Percentiles rank a stretch among this genome's conserved stretches.
These are phyloP conservation scores for Cataglyphis livida DNA, from an alignment of 2,888 invertebrate genomes.

Conservation along the genomic window DNA sequence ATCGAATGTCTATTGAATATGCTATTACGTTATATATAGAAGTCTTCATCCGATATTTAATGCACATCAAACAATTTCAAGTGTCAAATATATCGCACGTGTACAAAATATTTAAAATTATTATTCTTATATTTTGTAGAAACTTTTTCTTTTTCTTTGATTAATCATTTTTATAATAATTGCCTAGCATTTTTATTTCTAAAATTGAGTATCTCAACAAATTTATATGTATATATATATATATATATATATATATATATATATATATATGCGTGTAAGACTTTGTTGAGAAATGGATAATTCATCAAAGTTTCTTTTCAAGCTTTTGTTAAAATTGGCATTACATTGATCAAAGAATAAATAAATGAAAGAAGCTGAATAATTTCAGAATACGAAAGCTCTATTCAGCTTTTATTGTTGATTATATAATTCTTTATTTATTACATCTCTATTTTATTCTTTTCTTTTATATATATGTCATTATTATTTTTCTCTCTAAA, in stretches of 20 bases:
- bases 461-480: background rate
- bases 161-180: background rate
- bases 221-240: background rate
- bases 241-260: background rate
- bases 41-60: background rate
- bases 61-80: background rate
- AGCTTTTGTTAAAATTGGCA: slow-evolving; percentile 27
- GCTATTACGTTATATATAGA: no score
- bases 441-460: slow-evolving; percentile 3
- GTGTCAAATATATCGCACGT: background rate
- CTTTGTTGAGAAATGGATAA: slow-evolving; percentile 2
- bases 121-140: background rate
- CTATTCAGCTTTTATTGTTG: slow-evolving; percentile 19
- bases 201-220: slow-evolving; percentile 1
- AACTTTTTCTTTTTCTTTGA: background rate
- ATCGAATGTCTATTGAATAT: background rate
- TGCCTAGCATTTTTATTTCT: background rate
- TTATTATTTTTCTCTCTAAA: background rate
- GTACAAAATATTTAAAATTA: background rate
- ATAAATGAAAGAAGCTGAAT: slow-evolving; percentile 25
- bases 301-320: slow-evolving; percentile 11
- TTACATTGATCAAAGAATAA: slow-evolving; percentile 31
- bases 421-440: slow-evolving; percentile 41
- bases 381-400: slow-evolving; percentile 14
- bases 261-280: background rate